These are phyloP conservation scores for Rhabdomys pumilio DNA, from an alignment of 2,797 vertebrate species.

Conservation along the genomic window DNA sequence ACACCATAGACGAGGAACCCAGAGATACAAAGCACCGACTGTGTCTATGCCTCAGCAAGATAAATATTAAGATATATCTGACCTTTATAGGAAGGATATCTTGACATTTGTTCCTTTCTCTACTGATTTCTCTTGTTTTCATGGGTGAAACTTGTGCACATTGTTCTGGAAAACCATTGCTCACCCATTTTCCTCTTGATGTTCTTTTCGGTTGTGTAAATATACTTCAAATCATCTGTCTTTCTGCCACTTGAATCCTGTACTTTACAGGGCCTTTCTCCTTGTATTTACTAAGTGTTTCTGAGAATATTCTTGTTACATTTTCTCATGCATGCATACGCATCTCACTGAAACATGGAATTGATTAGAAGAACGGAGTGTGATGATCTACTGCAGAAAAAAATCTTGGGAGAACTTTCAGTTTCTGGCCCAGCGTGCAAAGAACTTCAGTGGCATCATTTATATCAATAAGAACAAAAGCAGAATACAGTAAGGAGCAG, in stretches of 20 bases:
- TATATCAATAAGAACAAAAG: background rate
- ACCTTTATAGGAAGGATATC: background rate
- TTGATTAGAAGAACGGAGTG: background rate
- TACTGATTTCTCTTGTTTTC: background rate
- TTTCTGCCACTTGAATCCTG: too few relatives aligned
- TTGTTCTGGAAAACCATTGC: background rate
- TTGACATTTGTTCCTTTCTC: background rate
- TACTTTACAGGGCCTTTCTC: background rate
- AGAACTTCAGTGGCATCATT: background rate
- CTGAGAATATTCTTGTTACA: background rate
- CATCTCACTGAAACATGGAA: background rate
- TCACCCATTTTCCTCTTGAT: background rate
- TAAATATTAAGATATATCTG: background rate
- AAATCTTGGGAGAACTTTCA: background rate
- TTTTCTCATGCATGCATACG: background rate
- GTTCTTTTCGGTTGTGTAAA: background rate
- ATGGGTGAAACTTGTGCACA: background rate
- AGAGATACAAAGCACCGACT: background rate
- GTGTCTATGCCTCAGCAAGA: background rate
- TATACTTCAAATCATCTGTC: background rate
- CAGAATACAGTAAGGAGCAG: background rate
- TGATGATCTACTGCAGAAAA: background rate
- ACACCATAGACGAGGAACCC: background rate
- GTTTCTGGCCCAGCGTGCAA: background rate
- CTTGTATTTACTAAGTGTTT: background rate